These are phyloP conservation scores for Psococerastis gibbosa DNA, from an alignment of 2,888 invertebrate genomes.

Conservation along the genomic window DNA sequence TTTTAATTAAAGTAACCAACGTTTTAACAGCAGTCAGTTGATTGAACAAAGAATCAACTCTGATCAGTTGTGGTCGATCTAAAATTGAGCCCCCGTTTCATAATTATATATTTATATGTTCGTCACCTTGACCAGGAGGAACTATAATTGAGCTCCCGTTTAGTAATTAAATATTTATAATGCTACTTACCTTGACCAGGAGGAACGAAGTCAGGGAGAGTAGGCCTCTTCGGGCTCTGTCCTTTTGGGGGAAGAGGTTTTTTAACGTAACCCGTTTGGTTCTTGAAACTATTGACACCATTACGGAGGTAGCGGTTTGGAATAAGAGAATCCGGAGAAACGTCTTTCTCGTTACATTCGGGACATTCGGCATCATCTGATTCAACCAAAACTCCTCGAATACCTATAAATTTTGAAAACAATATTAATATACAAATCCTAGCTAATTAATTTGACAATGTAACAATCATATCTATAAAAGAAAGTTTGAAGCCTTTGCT, in stretches of 20 bases:
- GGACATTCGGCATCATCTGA: slow-evolving; percentile 93
- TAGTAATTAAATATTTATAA: too few relatives aligned
- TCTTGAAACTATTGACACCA: slow-evolving; percentile 75
- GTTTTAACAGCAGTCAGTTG: too few relatives aligned
- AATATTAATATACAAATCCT: slow-evolving; percentile 14
- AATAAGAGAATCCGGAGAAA: slow-evolving; percentile 80
- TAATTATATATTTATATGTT: too few relatives aligned
- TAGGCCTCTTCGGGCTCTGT: slow-evolving; percentile 16
- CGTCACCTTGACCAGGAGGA: too few relatives aligned
- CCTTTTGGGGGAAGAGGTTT: slow-evolving; percentile 20
- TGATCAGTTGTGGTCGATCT: too few relatives aligned
- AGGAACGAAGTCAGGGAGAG: slow-evolving; percentile 12
- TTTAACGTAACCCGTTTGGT: slow-evolving; percentile 64
- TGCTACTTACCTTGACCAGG: slow-evolving; percentile 1
- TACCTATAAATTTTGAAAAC: slow-evolving; percentile 56
- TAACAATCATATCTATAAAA: slow-evolving; percentile 5
- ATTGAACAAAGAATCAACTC: too few relatives aligned
- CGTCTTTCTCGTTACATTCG: slow-evolving; percentile 79
- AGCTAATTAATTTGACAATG: slow-evolving; percentile 12
- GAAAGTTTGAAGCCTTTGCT: too few relatives aligned
- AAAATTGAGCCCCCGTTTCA: too few relatives aligned
- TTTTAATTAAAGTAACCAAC: too few relatives aligned
- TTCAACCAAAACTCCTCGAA: slow-evolving; percentile 69
- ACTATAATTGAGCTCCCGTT: too few relatives aligned
- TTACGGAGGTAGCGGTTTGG: slow-evolving; percentile 81